Base-by-base conservation (phyloP, 2,888 invertebrate genomes). In the Stratiomys singularior region DNA sequence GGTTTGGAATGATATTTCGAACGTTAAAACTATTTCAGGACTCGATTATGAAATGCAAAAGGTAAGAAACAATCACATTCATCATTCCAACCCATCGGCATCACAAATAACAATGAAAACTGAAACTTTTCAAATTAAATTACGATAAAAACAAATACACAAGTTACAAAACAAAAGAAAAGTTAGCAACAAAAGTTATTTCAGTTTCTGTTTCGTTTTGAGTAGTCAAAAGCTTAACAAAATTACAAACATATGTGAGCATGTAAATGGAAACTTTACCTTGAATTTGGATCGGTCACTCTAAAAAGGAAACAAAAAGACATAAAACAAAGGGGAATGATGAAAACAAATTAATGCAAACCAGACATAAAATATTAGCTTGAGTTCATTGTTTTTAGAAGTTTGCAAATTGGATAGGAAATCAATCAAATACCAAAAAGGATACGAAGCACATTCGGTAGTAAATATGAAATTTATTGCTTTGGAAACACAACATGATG, bases 251-350 rank as follows among this genome's bases (percentile, higher is more conserved):
- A 44, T 18, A 67, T 46, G 15, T 11, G 46, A 9, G 4, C 5
- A n/a, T 13, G n/a, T 3, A 37, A 37, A 37, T 37, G 37, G 37
- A 37, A 37, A 37, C 58, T 47, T 76, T 76, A 76, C 76, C 74
- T 74, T 74, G 44, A 74, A 74, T 37, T 63, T 76, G 69, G 79
- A 79, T 64, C 80, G 78, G 52, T 76, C 60, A 79, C 56, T 77
- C 78, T 79, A 77, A 72, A 79, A 79, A 76, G 37, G 76, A 80
- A 78, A 71, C 66, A 76, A 78, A 78, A 78, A 76, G 47, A 69
- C 58, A 67, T 47, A 74, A 78, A 76, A 74, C 77, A 21, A 47
- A n/a, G 37, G 46, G 56, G 60, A 58, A 63, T 69, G 63, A 64
- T 58, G 71, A 58, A 58, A 58, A 74, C 25, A 58, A 74, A 74